Conservation (phyloP, 2,113 vertebrate genomes). For the Solea senegalensis region DNA sequence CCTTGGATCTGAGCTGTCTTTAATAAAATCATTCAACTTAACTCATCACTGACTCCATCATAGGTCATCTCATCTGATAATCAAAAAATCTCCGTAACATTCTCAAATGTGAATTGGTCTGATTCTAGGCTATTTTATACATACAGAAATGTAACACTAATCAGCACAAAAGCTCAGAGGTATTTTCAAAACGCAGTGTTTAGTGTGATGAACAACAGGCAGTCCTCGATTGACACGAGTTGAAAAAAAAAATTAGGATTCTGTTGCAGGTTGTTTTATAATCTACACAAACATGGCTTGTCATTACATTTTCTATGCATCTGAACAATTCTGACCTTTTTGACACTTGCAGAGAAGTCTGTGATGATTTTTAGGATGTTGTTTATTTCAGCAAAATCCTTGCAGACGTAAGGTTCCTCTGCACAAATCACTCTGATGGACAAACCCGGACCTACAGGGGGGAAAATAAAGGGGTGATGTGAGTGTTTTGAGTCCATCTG, state of each 20-base stretch:
- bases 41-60: no score
- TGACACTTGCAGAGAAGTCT: constrained; percentile 97
- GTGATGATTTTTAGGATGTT: constrained; percentile 98
- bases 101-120: no score
- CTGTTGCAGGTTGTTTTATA: background rate
- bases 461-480: background rate
- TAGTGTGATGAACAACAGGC: no score
- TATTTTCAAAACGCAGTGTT: no score
- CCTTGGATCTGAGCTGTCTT: no score
- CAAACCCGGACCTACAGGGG: constrained; percentile 90
- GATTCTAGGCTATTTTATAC: no score
- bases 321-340: constrained; percentile 86
- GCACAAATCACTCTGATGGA: constrained; percentile 98
- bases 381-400: constrained; percentile 98
- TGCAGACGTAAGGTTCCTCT: constrained; percentile 97
- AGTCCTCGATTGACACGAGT: background rate
- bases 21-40: no score
- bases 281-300: background rate
- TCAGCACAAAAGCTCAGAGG: no score
- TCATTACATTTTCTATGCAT: background rate
- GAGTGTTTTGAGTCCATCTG: background rate
- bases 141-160: no score
- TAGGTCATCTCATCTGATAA: no score
- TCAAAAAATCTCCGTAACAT: no score
- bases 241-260: background rate